Evolutionary conservation across 2,888 invertebrate species (phyloP).

Genomic region (Cheilosia soror): DNA sequence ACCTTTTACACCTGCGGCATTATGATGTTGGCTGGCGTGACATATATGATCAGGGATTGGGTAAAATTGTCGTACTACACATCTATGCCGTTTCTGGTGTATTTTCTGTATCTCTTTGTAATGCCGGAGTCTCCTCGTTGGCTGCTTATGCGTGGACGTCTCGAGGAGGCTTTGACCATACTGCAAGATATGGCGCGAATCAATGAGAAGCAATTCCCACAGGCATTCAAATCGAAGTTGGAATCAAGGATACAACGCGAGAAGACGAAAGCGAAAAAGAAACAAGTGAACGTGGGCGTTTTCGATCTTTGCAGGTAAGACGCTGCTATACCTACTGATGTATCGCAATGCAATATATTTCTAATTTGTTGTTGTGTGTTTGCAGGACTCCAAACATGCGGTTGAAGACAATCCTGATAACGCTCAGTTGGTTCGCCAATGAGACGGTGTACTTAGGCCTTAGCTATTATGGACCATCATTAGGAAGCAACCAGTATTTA

Average conservation of each 20-base stretch:
- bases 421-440: conserved; percentile 96
- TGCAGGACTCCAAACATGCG: conserved; percentile 93
- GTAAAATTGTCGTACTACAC: conserved; percentile 91
- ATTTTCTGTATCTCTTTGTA: conserved; percentile 93
- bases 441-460: conserved; percentile 96
- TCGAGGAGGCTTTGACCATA: conserved; percentile 92
- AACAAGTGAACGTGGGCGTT: conserved; percentile 83
- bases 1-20: conserved; percentile 95
- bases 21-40: conserved; percentile 92
- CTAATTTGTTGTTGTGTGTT: background rate
- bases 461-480: conserved; percentile 95
- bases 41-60: conserved; percentile 94
- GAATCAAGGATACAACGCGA: conserved; percentile 89
- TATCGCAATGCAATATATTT: background rate
- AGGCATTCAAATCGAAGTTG: conserved; percentile 89
- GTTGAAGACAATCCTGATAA: conserved; percentile 93
- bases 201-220: conserved; percentile 91
- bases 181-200: conserved; percentile 90
- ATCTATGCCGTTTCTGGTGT: conserved; percentile 92
- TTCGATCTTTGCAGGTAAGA: conserved; percentile 81
- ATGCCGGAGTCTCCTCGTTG: conserved; percentile 96
- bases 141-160: conserved; percentile 92
- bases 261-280: conserved; percentile 86
- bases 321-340: conserved; percentile 62
- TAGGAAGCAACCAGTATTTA: conserved; percentile 94